phyloP scores from a whole-genome alignment of 1,140 invertebrate species.

The Ceratosolen fusciceps region DNA sequence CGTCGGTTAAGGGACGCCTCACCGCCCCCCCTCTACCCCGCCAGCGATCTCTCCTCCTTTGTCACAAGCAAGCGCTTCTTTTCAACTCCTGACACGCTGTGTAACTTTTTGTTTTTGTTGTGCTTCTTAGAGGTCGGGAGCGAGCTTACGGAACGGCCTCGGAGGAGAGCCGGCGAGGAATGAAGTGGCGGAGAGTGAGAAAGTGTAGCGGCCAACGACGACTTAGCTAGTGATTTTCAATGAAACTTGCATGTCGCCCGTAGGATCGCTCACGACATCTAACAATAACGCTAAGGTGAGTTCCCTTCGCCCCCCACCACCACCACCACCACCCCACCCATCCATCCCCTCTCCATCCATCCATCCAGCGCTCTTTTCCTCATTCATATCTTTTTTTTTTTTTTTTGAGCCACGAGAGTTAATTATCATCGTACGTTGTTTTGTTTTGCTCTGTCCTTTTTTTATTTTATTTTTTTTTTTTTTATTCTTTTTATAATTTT shows the following conservation, averaged over 20 bases:
- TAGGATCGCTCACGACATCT: not conserved
- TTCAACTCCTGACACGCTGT: not conserved
- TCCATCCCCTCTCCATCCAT: no score
- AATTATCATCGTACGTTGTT: not conserved
- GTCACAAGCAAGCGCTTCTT: not conserved
- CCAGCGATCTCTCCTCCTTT: no score
- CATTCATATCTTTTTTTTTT: not conserved
- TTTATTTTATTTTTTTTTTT: no score
- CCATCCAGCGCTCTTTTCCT: no score
- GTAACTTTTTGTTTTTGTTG: slow-evolving; percentile 37
- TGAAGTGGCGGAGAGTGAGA: not conserved
- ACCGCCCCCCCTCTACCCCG: no score
- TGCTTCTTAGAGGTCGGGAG: slow-evolving; percentile 32
- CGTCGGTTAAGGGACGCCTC: no score
- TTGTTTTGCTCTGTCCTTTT: not conserved
- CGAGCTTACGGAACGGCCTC: not conserved
- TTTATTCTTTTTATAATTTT: no score
- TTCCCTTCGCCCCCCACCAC: not conserved
- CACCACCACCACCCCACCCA: no score
- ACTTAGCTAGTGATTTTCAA: not conserved
- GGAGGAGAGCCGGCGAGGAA: not conserved
- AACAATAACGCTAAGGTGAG: slow-evolving; percentile 15
- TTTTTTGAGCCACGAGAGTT: not conserved
- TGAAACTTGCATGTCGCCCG: not conserved
- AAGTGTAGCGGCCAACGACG: not conserved